phyloP scores from a whole-genome alignment of 2,888 invertebrate genomes.

The Drosophila prolongata region DNA sequence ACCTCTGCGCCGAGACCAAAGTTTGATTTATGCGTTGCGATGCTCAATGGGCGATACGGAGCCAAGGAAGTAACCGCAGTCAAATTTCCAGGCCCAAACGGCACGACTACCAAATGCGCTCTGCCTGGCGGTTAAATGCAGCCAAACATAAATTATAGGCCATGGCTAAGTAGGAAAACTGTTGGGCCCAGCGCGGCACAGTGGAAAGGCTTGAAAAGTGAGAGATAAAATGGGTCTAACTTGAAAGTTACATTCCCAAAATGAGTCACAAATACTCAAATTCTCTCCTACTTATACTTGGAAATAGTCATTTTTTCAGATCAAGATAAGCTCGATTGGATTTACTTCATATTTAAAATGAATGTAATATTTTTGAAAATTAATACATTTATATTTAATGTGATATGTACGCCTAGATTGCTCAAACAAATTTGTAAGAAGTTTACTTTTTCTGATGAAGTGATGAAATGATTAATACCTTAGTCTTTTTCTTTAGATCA shows the following conservation, averaged over 20 bases:
- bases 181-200: slow-evolving; percentile 55
- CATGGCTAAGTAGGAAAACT: slow-evolving; percentile 73
- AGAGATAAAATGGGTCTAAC: neutral
- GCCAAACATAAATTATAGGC: slow-evolving; percentile 74
- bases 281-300: neutral
- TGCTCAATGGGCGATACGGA: slow-evolving; percentile 68
- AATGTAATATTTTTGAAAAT: neutral
- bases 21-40: slow-evolving; percentile 78
- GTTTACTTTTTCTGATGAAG: too few species aligned
- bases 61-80: slow-evolving; percentile 31
- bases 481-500: too few species aligned
- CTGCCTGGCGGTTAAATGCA: slow-evolving; percentile 49
- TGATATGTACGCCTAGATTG: neutral
- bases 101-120: slow-evolving; percentile 72
- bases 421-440: too few species aligned
- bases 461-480: too few species aligned
- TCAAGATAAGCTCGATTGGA: too few species aligned
- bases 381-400: neutral
- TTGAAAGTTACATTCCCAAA: neutral
- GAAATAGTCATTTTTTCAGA: neutral
- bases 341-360: neutral
- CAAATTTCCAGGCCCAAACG: slow-evolving; percentile 57
- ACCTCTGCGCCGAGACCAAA: slow-evolving; percentile 58
- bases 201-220: slow-evolving; percentile 31
- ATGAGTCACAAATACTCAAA: neutral